Evolutionary conservation across 2,113 vertebrate genomes (phyloP).

Genomic region (Apus apus): DNA sequence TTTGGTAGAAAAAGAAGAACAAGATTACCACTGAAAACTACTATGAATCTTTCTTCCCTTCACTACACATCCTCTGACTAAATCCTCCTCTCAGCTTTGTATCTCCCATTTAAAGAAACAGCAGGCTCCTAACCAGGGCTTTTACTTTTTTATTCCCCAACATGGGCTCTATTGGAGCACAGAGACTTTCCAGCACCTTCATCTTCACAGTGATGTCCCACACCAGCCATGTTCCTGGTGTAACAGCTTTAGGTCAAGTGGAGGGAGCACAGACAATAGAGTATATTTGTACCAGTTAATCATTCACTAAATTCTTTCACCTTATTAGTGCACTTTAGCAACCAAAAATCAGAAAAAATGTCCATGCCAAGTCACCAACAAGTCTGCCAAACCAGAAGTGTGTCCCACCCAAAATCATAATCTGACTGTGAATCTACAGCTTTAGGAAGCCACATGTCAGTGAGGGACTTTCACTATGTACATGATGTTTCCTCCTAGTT

Average conservation of each 20-base stretch:
- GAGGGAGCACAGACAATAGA: not conserved
- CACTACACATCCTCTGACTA: not conserved
- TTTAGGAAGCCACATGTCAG: not conserved
- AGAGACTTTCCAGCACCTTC: not conserved
- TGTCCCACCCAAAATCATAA: not conserved
- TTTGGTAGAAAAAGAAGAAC: not conserved
- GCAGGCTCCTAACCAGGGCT: not conserved
- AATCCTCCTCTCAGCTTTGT: not conserved
- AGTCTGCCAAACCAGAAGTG: not conserved
- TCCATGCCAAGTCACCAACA: not conserved
- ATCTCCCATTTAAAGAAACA: not conserved
- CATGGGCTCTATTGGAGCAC: not conserved
- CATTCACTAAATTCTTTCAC: not conserved
- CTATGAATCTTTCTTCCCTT: not conserved
- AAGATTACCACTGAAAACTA: not conserved
- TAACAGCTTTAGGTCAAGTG: not conserved
- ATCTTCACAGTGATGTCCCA: not conserved
- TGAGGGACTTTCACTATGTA: not conserved
- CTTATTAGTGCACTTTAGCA: not conserved
- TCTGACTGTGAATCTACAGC: not conserved
- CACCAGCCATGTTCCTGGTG: not conserved
- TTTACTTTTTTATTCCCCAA: not conserved
- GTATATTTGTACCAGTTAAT: not conserved
- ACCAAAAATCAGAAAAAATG: not conserved
- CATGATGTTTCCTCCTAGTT: not conserved